Evolutionary conservation across 2,888 invertebrate species (phyloP).

Genomic region (Microdon myrmicae): DNA sequence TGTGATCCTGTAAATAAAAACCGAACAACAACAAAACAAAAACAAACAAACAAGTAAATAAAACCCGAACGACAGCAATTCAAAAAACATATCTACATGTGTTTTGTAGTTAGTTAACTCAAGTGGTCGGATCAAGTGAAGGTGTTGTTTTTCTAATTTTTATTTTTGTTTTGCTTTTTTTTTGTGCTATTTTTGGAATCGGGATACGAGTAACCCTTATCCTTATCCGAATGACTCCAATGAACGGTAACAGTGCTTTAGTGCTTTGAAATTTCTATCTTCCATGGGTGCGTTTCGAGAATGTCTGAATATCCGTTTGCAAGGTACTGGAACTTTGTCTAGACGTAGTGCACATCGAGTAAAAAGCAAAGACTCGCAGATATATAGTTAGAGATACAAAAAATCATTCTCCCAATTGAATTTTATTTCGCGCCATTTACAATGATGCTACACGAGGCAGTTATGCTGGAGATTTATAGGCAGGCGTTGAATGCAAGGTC

Average conservation of each 20-base stretch:
- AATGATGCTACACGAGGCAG: conserved; percentile 69
- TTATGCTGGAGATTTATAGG: conserved; percentile 68
- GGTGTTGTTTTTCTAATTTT: too few relatives aligned
- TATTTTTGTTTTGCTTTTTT: conserved; percentile 6
- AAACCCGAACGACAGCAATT: conserved; percentile 4
- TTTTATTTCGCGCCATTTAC: conserved; percentile 50
- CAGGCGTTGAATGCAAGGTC: conserved; percentile 68
- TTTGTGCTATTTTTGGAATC: neutral
- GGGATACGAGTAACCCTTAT: too few relatives aligned
- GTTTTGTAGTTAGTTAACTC: conserved; percentile 8
- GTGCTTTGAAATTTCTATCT: too few relatives aligned
- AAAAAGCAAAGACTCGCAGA: neutral
- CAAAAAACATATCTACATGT: conserved; percentile 12
- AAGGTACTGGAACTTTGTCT: too few relatives aligned
- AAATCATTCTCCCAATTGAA: conserved; percentile 1
- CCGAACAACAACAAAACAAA: neutral
- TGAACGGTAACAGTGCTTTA: too few relatives aligned
- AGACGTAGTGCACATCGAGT: too few relatives aligned
- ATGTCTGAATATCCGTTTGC: too few relatives aligned
- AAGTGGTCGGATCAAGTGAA: conserved; percentile 4
- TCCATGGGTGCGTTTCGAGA: too few relatives aligned
- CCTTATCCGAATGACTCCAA: too few relatives aligned
- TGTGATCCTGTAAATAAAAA: too few relatives aligned
- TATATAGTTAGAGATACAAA: neutral
- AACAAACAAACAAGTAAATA: neutral